Conservation (phyloP, 2,113 vertebrate genomes). For the Hippolais icterina region DNA sequence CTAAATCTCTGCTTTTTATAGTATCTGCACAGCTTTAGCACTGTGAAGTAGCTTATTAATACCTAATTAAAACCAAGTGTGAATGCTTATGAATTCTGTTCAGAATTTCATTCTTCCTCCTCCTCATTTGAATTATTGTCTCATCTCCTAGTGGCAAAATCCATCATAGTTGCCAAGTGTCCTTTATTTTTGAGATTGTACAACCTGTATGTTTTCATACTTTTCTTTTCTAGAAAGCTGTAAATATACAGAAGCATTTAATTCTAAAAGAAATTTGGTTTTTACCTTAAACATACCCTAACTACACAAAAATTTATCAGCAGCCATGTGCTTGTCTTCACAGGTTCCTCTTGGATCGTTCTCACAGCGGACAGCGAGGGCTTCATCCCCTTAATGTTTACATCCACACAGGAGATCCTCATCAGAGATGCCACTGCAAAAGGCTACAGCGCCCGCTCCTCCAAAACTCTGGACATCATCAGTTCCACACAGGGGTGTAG, state of each 20-base stretch:
- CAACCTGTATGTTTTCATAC: neutral
- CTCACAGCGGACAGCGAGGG: slow-evolving; percentile 87
- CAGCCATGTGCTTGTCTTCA: neutral
- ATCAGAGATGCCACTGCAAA: slow-evolving; percentile 79
- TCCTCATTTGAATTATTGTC: neutral
- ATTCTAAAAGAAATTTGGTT: neutral
- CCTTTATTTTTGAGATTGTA: neutral
- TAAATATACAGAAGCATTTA: neutral
- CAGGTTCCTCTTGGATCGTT: slow-evolving; percentile 89
- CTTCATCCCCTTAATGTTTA: slow-evolving; percentile 87
- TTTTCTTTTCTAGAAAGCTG: neutral
- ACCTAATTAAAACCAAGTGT: neutral
- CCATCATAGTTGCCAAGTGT: neutral
- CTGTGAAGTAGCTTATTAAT: neutral
- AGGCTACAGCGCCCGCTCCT: slow-evolving; percentile 6
- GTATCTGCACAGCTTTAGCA: neutral
- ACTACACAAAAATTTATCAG: neutral
- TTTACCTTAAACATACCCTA: neutral
- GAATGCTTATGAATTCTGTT: neutral
- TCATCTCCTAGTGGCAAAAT: neutral
- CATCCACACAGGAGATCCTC: slow-evolving; percentile 79
- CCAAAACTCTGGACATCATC: slow-evolving; percentile 20
- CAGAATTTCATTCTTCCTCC: neutral
- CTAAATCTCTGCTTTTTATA: neutral
- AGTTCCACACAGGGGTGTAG: slow-evolving; percentile 21